A percentile compares a stretch with the other conserved stretches of the same genome.
phyloP scores from a whole-genome alignment of 1,140 invertebrate genomes.

The Leptinotarsa lineolata region DNA sequence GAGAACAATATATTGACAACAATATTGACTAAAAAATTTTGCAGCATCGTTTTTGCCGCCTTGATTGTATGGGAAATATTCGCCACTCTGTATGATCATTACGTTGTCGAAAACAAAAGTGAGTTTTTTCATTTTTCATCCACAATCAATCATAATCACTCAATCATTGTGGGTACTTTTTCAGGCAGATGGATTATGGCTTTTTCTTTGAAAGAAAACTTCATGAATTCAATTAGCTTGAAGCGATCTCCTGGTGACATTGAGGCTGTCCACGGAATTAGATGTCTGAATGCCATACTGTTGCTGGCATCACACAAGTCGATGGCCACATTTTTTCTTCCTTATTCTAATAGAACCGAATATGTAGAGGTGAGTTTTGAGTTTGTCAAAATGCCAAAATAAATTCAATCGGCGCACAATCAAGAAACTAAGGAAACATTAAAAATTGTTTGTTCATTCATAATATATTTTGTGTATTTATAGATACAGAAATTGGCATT shows the following conservation, averaged over 20 bases:
- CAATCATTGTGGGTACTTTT: not conserved
- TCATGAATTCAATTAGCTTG: slow-evolving; percentile 61
- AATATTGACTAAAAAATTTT: slow-evolving; percentile 24
- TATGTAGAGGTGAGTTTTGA: slow-evolving; percentile 65
- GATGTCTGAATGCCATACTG: slow-evolving; percentile 69
- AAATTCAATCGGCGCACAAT: too few relatives aligned
- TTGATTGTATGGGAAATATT: slow-evolving; percentile 40
- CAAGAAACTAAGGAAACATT: too few relatives aligned
- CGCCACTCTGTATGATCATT: slow-evolving; percentile 48
- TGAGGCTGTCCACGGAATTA: slow-evolving; percentile 68
- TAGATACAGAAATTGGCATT: too few relatives aligned
- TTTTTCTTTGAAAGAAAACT: slow-evolving; percentile 71
- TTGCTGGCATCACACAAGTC: slow-evolving; percentile 73
- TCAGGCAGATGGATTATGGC: slow-evolving; percentile 58
- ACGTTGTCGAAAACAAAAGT: slow-evolving; percentile 41
- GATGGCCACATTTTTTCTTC: slow-evolving; percentile 73
- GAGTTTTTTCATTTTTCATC: slow-evolving; percentile 11
- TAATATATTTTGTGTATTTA: too few relatives aligned
- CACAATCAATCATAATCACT: not conserved
- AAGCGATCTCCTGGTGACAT: slow-evolving; percentile 62
- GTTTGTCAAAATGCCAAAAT: too few relatives aligned
- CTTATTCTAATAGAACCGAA: slow-evolving; percentile 69
- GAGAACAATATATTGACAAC: too few relatives aligned
- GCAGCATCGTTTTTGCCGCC: slow-evolving; percentile 43
- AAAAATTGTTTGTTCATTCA: too few relatives aligned